Base-by-base conservation (phyloP, 2,113 vertebrate species). In the Sinosuthora webbiana region DNA sequence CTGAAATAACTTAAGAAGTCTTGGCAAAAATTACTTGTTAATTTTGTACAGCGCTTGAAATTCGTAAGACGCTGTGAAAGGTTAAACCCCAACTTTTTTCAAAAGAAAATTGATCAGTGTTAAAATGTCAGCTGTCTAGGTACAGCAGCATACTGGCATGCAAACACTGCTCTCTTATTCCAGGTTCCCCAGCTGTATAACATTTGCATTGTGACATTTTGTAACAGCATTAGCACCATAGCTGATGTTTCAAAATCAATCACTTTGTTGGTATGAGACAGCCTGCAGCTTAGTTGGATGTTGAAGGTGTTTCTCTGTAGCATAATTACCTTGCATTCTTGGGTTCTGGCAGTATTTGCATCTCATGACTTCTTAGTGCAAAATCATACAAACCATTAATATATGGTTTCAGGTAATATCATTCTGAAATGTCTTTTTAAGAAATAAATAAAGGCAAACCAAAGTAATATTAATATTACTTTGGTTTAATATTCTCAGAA, bases 141-240 rank as follows among this genome's bases (percentile, higher is more conserved):
- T 95, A 60, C 39, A 78, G 83, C 91, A 89, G 56, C 90, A 53
- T 52, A 77, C 65, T 17, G 71, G 95, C 95, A 90, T 95, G 96
- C 96, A 96, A 96, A 97, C 87, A 27, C 68, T 23, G 44, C 71
- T 91, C 87, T 97, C 94, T 85, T 91, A 57, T 83, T 93, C 69
- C 63, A 90, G 53, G 93, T 95, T 97, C 96, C 97, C 93, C 90
- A 94, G 97, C 92, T 93, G 82, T 83, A 59, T 64, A 96, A 78
- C 83, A 97, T 98, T 98, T 98, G 94, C 97, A 97, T 97, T 90
- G 93, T 97, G 96, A 97, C 97, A 98, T 98, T 98, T 98, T 94
- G 83, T 92, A 96, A 76, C 93, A 96, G 77, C 89, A 83, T 97
- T 97, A 97, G 94, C 85, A 85, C 93, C 77, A n/a, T 64, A 82